A percentile compares a stretch with the other conserved stretches of the same genome.
phyloP scores from a whole-genome alignment of 2,888 invertebrate species.

The Tinea trinotella region DNA sequence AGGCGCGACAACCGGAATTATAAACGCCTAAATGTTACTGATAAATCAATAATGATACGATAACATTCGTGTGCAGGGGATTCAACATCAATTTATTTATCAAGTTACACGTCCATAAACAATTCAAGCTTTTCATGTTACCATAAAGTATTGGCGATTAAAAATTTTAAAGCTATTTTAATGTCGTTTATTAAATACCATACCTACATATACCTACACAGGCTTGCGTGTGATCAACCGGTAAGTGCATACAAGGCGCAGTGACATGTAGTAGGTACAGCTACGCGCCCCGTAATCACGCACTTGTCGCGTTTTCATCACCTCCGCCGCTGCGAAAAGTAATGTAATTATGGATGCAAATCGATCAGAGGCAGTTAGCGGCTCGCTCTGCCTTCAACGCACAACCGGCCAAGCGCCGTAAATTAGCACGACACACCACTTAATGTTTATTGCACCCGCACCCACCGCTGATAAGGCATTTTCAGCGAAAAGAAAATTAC shows the following conservation, averaged over 20 bases:
- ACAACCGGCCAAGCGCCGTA: slow-evolving; percentile 35
- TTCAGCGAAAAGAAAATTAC: slow-evolving; percentile 44
- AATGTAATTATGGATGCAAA: slow-evolving; percentile 71
- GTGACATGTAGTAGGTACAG: neutral
- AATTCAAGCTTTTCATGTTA: neutral
- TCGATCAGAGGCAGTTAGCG: slow-evolving; percentile 67
- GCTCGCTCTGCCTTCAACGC: slow-evolving; percentile 24
- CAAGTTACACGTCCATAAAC: neutral
- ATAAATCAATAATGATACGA: slow-evolving; percentile 53
- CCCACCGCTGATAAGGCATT: slow-evolving; percentile 26
- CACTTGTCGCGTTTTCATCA: slow-evolving; percentile 70
- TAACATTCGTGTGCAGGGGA: slow-evolving; percentile 14
- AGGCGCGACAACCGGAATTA: slow-evolving; percentile 57
- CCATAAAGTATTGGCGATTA: neutral
- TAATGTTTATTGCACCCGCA: slow-evolving; percentile 48
- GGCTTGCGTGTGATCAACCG: neutral
- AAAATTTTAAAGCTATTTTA: neutral
- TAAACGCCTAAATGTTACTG: slow-evolving; percentile 55
- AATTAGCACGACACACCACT: slow-evolving; percentile 63
- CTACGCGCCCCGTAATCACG: slow-evolving; percentile 50
- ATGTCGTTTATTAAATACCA: neutral
- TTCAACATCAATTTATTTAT: slow-evolving; percentile 13
- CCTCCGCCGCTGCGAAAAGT: slow-evolving; percentile 57
- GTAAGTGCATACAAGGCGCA: slow-evolving; percentile 1
- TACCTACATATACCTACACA: neutral